phyloP scores from a whole-genome alignment of 2,888 invertebrate species.

The Apotomis betuletana region DNA sequence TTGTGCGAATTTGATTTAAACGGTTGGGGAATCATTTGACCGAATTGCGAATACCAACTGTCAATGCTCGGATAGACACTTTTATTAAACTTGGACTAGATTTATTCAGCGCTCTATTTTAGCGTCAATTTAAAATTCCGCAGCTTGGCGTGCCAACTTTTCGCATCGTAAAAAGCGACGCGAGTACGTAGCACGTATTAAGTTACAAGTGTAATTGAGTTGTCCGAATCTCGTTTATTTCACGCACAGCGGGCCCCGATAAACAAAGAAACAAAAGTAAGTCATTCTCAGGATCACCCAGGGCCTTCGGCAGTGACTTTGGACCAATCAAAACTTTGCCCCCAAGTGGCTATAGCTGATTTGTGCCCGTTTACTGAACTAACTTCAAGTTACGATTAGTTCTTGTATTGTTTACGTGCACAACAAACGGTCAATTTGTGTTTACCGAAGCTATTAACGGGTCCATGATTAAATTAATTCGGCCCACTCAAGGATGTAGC shows the following conservation, averaged over 20 bases:
- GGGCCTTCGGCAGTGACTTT: conserved; percentile 45
- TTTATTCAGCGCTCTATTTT: not conserved
- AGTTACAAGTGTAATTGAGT: conserved; percentile 57
- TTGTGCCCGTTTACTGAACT: conserved; percentile 51
- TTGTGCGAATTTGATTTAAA: conserved; percentile 41
- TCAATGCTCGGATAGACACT: not conserved
- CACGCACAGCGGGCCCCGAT: conserved; percentile 52
- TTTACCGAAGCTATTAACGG: conserved; percentile 34
- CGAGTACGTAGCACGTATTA: conserved; percentile 43
- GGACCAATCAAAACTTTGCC: conserved; percentile 61
- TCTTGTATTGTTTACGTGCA: conserved; percentile 56
- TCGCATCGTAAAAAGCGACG: conserved; percentile 18
- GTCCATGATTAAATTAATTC: conserved; percentile 28
- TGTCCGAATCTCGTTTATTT: conserved; percentile 56
- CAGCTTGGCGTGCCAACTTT: conserved; percentile 6
- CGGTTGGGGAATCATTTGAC: conserved; percentile 11
- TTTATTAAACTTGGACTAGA: not conserved
- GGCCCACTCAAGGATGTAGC: not conserved
- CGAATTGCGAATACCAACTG: conserved; percentile 10
- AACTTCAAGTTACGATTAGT: conserved; percentile 66
- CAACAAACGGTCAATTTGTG: conserved; percentile 41
- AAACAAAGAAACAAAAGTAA: conserved; percentile 56
- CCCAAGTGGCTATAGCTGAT: conserved; percentile 52
- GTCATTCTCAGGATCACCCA: conserved; percentile 50
- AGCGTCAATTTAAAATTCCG: conserved; percentile 2